Evolutionary conservation across 30 jellyfish, hydroid and myxozoan species (phyloP).

Genomic region (Sanderia malayensis): DNA sequence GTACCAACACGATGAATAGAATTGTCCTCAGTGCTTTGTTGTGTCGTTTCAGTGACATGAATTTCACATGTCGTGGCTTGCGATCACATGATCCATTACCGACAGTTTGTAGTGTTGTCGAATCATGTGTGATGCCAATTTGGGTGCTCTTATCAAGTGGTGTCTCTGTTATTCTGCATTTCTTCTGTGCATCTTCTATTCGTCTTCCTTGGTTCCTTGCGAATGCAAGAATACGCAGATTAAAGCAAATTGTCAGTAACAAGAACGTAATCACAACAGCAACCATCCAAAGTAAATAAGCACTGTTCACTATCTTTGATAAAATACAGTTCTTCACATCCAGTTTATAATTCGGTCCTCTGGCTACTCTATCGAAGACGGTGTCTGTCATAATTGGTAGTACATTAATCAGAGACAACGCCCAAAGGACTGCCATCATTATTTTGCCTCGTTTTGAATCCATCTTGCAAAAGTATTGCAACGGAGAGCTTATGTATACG

Average conservation of each 20-base stretch:
- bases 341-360: slow-evolving; percentile 26
- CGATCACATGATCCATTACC: neutral
- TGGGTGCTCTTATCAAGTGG: neutral
- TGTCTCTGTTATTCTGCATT: neutral
- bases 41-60: slow-evolving; percentile 26
- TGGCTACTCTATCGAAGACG: slow-evolving; percentile 22
- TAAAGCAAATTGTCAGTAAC: slow-evolving; percentile 21
- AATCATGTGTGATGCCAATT: neutral
- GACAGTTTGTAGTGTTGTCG: neutral
- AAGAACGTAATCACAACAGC: slow-evolving; percentile 20
- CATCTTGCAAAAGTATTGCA: slow-evolving; percentile 51
- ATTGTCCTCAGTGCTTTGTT: slow-evolving; percentile 49
- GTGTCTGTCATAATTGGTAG: slow-evolving; percentile 32
- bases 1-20: slow-evolving; percentile 39
- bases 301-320: slow-evolving; percentile 39
- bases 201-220: slow-evolving; percentile 60
- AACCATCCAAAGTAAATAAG: slow-evolving; percentile 42
- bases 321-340: slow-evolving; percentile 64
- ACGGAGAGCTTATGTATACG: slow-evolving; percentile 55
- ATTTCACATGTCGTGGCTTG: neutral
- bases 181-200: slow-evolving; percentile 15
- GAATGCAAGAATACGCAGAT: slow-evolving; percentile 36
- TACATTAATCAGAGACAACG: slow-evolving; percentile 20
- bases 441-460: slow-evolving; percentile 28
- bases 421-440: slow-evolving; percentile 40